phyloP scores from a whole-genome alignment of 1,140 invertebrate species.

The Sycophila sp. region DNA sequence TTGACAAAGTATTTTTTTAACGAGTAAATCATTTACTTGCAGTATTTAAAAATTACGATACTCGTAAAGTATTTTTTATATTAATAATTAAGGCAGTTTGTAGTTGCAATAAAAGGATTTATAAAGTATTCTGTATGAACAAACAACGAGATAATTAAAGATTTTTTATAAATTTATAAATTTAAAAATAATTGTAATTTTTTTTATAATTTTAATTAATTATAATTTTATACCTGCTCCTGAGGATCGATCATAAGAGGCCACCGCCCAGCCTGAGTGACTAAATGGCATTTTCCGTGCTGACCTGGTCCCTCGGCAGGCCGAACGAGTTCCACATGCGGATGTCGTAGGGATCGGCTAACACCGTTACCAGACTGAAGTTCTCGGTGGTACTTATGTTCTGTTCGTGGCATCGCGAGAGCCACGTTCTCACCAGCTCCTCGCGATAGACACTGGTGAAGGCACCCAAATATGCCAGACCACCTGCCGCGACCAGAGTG shows the following conservation, averaged over 20 bases:
- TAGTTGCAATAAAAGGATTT: no score
- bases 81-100: no score
- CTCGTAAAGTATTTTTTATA: no score
- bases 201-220: constrained; percentile 17
- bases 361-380: constrained; percentile 75
- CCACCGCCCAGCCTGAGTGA: constrained; percentile 82
- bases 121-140: no score
- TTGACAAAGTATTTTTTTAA: no score
- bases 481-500: constrained; percentile 84
- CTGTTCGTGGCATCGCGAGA: constrained; percentile 69
- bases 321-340: constrained; percentile 86
- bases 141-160: no score
- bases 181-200: no score
- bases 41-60: no score
- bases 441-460: constrained; percentile 82
- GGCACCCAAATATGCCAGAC: constrained; percentile 88
- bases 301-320: constrained; percentile 83
- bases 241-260: constrained; percentile 92
- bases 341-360: constrained; percentile 86
- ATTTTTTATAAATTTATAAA: no score
- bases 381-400: constrained; percentile 77
- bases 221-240: constrained; percentile 74
- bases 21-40: no score
- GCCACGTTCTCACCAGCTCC: constrained; percentile 76
- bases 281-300: constrained; percentile 89